Evolutionary conservation across 1,140 invertebrate genomes (phyloP).

Genomic region (Diorhabda carinulata): DNA sequence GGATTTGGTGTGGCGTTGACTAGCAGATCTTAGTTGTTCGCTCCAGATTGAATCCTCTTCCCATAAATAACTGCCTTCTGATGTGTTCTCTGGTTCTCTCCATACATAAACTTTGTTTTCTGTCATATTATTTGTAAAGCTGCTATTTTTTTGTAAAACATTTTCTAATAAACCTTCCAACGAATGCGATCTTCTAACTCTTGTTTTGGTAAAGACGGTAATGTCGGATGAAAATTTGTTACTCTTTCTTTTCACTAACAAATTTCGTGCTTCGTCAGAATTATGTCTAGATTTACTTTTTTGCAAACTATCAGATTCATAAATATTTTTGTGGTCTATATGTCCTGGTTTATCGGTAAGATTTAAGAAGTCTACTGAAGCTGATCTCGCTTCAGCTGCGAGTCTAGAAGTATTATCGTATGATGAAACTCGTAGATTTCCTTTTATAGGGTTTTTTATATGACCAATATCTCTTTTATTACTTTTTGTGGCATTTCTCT

Average conservation of each 20-base stretch:
- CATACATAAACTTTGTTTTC: constrained; percentile 7
- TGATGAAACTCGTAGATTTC: constrained; percentile 35
- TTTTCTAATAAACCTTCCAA: constrained; percentile 63
- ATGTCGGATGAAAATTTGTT: constrained; percentile 44
- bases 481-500: constrained; percentile 54
- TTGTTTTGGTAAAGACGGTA: constrained; percentile 21
- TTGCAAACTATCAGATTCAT: constrained; percentile 63
- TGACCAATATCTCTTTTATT: constrained; percentile 72
- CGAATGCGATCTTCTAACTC: constrained; percentile 53
- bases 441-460: constrained; percentile 73
- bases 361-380: constrained; percentile 63
- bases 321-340: constrained; percentile 73
- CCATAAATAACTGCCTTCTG: constrained; percentile 67
- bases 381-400: constrained; percentile 61
- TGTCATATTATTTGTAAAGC: constrained; percentile 14
- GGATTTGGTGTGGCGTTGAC: constrained; percentile 73
- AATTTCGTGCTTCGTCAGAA: constrained; percentile 45
- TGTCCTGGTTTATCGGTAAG: constrained; percentile 63
- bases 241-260: constrained; percentile 50
- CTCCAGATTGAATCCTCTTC: constrained; percentile 78
- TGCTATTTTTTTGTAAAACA: constrained; percentile 44
- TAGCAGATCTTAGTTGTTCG: constrained; percentile 71
- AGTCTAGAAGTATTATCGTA: constrained; percentile 50
- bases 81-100: constrained; percentile 15
- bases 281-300: constrained; percentile 52